Evolutionary conservation across 1,140 invertebrate genomes (phyloP).

Genomic region (Lerema accius): DNA sequence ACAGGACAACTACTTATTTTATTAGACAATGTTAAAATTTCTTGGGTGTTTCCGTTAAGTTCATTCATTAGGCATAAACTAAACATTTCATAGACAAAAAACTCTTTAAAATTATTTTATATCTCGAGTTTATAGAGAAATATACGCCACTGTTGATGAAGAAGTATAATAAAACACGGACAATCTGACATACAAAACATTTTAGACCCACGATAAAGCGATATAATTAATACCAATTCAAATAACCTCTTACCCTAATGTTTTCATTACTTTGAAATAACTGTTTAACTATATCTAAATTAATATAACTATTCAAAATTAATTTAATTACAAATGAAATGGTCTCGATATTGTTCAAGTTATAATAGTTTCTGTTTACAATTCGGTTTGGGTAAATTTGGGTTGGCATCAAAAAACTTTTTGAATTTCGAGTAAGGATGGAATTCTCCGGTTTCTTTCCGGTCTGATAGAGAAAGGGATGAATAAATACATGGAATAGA

Average conservation of each 20-base stretch:
- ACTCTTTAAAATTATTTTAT: no score
- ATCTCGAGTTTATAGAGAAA: no score
- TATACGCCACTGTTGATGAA: no score
- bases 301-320: slow-evolving; percentile 11
- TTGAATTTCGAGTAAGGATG: slow-evolving; percentile 37
- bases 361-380: slow-evolving; percentile 21
- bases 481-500: slow-evolving; percentile 15
- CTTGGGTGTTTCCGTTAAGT: no score
- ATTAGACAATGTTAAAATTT: no score
- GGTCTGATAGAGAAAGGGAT: slow-evolving; percentile 31
- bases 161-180: no score
- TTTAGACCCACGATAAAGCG: no score
- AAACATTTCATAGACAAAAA: no score
- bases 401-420: slow-evolving; percentile 32
- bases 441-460: slow-evolving; percentile 31
- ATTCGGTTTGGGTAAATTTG: background rate
- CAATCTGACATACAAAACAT: no score
- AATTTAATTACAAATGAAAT: slow-evolving; percentile 6
- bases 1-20: no score
- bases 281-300: slow-evolving; percentile 9
- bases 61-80: no score
- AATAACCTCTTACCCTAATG: background rate
- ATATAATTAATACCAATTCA: background rate
- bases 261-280: slow-evolving; percentile 19
- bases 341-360: slow-evolving; percentile 6